Percentiles rank a stretch among this genome's conserved stretches.
Conservation (phyloP, 2,888 invertebrate species). For the Monoplex corrugatus region DNA sequence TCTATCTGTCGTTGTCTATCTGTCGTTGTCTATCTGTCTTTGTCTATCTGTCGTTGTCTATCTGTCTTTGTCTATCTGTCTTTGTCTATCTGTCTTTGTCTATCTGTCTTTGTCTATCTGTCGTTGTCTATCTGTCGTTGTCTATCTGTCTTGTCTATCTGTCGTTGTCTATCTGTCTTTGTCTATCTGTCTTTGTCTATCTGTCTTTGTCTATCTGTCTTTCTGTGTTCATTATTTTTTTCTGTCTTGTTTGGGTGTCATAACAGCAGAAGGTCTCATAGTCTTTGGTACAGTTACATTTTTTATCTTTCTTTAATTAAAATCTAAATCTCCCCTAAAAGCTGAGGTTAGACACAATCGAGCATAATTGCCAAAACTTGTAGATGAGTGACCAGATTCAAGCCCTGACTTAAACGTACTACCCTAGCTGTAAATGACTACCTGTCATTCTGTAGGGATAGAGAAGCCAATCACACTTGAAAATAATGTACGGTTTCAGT, state of each 20-base stretch:
- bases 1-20: too few relatives aligned
- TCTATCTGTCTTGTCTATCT: not conserved
- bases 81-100: not conserved
- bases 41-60: not conserved
- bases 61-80: not conserved
- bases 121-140: not conserved
- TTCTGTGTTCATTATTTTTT: not conserved
- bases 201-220: not conserved
- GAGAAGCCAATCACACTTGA: too few relatives aligned
- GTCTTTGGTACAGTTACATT: not conserved
- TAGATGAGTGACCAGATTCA: too few relatives aligned
- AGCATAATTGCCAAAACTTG: too few relatives aligned
- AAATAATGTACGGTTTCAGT: too few relatives aligned
- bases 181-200: not conserved
- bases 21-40: too few relatives aligned
- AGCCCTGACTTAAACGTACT: too few relatives aligned
- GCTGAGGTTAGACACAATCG: too few relatives aligned
- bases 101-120: not conserved
- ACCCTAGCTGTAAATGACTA: too few relatives aligned
- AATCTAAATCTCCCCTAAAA: not conserved
- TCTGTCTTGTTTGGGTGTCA: too few relatives aligned
- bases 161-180: not conserved
- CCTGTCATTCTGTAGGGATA: too few relatives aligned
- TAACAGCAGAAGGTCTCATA: too few relatives aligned
- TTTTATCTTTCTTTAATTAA: not conserved